phyloP scores from a whole-genome alignment of 2,888 invertebrate genomes.

The Agonopterix alstromeriana region DNA sequence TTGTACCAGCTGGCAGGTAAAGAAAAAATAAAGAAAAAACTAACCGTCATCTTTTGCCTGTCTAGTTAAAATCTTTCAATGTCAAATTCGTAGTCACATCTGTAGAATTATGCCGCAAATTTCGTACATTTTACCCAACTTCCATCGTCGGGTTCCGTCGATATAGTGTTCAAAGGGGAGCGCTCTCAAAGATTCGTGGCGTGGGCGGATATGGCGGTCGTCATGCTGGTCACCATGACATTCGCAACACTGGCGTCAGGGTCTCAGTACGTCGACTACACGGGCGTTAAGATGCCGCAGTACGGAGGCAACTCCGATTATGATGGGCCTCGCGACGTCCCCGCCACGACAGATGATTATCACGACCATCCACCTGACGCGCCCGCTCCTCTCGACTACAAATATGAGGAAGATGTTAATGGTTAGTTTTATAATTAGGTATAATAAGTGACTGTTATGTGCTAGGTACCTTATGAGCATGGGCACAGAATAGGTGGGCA shows the following conservation, averaged over 20 bases:
- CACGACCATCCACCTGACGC: slow-evolving; percentile 41
- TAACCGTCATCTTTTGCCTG: no score
- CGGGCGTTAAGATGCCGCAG: slow-evolving; percentile 47
- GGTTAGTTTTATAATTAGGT: slow-evolving; percentile 19
- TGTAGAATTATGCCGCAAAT: slow-evolving; percentile 42
- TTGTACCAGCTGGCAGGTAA: neutral
- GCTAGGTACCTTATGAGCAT: neutral
- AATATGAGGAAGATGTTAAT: slow-evolving; percentile 39
- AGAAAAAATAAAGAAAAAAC: neutral
- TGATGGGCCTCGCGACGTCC: slow-evolving; percentile 22
- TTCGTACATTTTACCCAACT: slow-evolving; percentile 20
- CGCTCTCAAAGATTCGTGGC: neutral
- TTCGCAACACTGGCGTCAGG: slow-evolving; percentile 23
- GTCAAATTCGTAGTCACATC: slow-evolving; percentile 61
- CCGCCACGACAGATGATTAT: slow-evolving; percentile 32
- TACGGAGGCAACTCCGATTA: slow-evolving; percentile 39
- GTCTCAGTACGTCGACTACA: slow-evolving; percentile 44
- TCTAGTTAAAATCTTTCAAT: slow-evolving; percentile 20
- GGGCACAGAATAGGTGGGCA: no score
- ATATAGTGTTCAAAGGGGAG: slow-evolving; percentile 9
- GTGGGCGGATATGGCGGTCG: slow-evolving; percentile 17
- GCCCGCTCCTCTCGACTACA: slow-evolving; percentile 47
- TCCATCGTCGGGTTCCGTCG: slow-evolving; percentile 10
- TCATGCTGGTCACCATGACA: slow-evolving; percentile 25
- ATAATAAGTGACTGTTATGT: neutral